Base-by-base conservation (phyloP, 2,888 invertebrate genomes). In the Noctua comes region DNA sequence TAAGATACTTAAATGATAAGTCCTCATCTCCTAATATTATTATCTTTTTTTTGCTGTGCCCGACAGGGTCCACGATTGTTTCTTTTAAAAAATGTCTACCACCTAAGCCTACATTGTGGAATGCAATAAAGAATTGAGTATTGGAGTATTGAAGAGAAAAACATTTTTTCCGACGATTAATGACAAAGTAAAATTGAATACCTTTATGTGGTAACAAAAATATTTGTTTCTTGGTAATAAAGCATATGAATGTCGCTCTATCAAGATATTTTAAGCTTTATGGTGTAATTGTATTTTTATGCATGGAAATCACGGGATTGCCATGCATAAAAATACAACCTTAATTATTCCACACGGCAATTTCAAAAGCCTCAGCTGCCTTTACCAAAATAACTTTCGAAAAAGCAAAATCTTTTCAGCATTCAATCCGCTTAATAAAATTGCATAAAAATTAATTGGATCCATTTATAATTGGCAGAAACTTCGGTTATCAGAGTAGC, bases 381-480 rank as follows among this genome's bases (percentile, higher is more conserved):
- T 74, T 1, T 27, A n/a, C 21, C 21, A 13, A 75, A 31, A 57
- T 36, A 74, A 54, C 31, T 73, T 68, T 65, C 5, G 1, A 27
- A 69, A 76, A 46, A 18, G 18, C 8, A 57, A 65, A 74, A 72
- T 77, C 36, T 77, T 69, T 70, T 68, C 40, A 70, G 48, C n/a
- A 51, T 72, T 62, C 43, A 78, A 82, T 76, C 73, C 66, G 82
- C 59, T 74, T 84, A 66, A 85, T 83, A 48, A 81, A 77, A 82
- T 76, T 85, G 73, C 78, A 85, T 71, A 68, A 68, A 69, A 68
- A 76, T 4, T 73, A 75, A 84, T 79, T 82, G 70, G 85, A 71
- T 36, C 78, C 86, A 71, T 79, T 82, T 79, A 79, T 84, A 85
- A 85, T 85, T 79, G 79, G 79, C 69, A 27, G 31, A 70, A 86